These are phyloP conservation scores for Axinella damicornis DNA, from an alignment of 37 sponge, comb jelly and placozoan genomes.

Conservation along the genomic window DNA sequence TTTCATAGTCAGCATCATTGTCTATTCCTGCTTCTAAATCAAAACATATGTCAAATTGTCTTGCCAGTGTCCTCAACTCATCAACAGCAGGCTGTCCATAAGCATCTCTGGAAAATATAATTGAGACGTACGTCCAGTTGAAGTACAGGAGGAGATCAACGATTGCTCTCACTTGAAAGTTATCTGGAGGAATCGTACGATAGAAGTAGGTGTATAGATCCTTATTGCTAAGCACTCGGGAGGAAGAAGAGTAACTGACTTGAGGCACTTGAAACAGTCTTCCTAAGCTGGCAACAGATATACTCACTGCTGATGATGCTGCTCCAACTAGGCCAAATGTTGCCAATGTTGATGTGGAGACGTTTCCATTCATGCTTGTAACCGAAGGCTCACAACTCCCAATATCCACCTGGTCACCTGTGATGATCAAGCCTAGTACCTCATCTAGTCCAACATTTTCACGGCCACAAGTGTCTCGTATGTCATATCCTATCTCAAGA, in stretches of 20 bases:
- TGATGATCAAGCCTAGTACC: constrained; percentile 49
- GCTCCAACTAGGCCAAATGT: constrained; percentile 75
- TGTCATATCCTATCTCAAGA: constrained; percentile 71
- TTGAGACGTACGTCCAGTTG: constrained; percentile 50
- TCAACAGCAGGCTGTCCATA: constrained; percentile 46
- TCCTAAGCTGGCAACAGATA: constrained; percentile 58
- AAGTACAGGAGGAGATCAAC: constrained; percentile 61
- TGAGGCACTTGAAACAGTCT: constrained; percentile 68
- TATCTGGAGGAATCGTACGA: constrained; percentile 79
- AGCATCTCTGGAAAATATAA: constrained; percentile 6
- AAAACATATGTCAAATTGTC: constrained; percentile 19
- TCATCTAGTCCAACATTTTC: constrained; percentile 68
- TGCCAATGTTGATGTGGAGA: neutral
- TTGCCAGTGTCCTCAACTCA: constrained; percentile 5
- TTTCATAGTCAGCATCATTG: neutral
- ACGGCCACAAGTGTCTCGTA: constrained; percentile 77
- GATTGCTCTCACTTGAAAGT: constrained; percentile 75
- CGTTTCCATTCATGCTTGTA: neutral
- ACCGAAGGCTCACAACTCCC: neutral
- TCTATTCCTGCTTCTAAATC: neutral
- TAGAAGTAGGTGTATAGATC: constrained; percentile 70
- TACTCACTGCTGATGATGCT: constrained; percentile 49
- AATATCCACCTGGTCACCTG: neutral
- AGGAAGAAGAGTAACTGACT: constrained; percentile 81
- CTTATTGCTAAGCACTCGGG: constrained; percentile 61